phyloP scores from a whole-genome alignment of 2,797 vertebrate genomes.

The Karalla daura region DNA sequence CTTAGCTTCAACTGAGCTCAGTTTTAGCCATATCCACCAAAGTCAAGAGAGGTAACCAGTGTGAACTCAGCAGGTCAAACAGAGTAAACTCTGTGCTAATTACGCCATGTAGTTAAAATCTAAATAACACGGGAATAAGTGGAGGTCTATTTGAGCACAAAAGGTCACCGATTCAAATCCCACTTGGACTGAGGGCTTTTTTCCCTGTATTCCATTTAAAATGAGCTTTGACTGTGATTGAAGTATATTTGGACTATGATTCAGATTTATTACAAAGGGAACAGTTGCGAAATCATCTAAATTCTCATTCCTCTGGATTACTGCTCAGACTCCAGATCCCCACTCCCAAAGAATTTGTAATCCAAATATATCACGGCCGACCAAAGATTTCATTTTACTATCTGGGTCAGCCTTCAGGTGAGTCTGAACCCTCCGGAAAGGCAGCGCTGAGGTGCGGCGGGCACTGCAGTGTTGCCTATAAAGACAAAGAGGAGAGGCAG shows the following conservation, averaged over 20 bases:
- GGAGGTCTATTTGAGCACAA: no score
- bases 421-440: slow-evolving; percentile 36
- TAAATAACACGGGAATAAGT: no score
- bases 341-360: slow-evolving; percentile 36
- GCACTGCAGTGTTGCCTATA: neutral
- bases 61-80: no score
- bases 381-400: slow-evolving; percentile 12
- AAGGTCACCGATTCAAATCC: no score
- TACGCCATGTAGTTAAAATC: no score
- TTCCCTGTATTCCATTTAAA: neutral
- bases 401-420: slow-evolving; percentile 56
- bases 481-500: slow-evolving; percentile 2
- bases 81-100: no score
- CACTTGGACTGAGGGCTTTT: no score
- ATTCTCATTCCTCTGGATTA: slow-evolving; percentile 36
- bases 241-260: slow-evolving; percentile 6
- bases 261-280: neutral
- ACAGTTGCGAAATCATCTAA: slow-evolving; percentile 28
- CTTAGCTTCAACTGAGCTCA: no score
- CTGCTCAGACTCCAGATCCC: slow-evolving; percentile 10
- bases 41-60: no score
- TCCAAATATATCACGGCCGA: slow-evolving; percentile 33
- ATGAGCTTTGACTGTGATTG: neutral
- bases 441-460: neutral
- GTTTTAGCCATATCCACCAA: no score